Evolutionary conservation across 2,797 vertebrate species (phyloP), one percentile per base, ranked within the genome.

Genomic region (Threskiornis aethiopicus): DNA sequence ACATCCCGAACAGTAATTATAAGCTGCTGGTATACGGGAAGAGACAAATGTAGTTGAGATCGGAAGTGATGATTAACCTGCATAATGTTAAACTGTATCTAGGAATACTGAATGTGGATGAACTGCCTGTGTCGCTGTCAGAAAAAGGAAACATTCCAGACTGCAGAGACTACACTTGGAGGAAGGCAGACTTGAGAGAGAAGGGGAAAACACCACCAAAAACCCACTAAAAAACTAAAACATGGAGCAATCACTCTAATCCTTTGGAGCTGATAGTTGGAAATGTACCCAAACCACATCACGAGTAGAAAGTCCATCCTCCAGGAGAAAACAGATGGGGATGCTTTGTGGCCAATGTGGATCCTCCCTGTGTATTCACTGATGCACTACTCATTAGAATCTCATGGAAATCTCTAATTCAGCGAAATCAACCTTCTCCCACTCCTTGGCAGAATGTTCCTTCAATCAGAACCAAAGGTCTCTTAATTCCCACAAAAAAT

Each of bases 281-380:
- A 91, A 94, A 72, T 1, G 2, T 28, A 65, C 11, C 31, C 33
- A 52, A 90, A 26, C 44, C 47, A 55, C 5, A 9, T 24, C 14
- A 20, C 2, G 6, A 73, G 9, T 6, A 58, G 22, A 19, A 65
- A 66, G 16, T 28, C 20, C 7, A 11, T 49, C 20, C 25, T 88
- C 16, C 49, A 76, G 65, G 65, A 41, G 35, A 64, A 70, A 89
- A 49, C 5, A 46, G 17, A 29, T 6, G 10, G 33, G 25, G 28
- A 79, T 44, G 42, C 24, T 76, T 54, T 39, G 52, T n/a, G 75
- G n/a, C 13, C 21, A 8, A 3, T 0, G 0, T 35, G 35, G 33
- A 61, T 37, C n/a, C 6, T 89, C 11, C 29, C 35, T 16, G 1
- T 57, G 29, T 24, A 71, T 49, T 71, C 33, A 37, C 9, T 77